Evolutionary conservation across 2,113 vertebrate species (phyloP).

Genomic region (Miniopterus natalensis): DNA sequence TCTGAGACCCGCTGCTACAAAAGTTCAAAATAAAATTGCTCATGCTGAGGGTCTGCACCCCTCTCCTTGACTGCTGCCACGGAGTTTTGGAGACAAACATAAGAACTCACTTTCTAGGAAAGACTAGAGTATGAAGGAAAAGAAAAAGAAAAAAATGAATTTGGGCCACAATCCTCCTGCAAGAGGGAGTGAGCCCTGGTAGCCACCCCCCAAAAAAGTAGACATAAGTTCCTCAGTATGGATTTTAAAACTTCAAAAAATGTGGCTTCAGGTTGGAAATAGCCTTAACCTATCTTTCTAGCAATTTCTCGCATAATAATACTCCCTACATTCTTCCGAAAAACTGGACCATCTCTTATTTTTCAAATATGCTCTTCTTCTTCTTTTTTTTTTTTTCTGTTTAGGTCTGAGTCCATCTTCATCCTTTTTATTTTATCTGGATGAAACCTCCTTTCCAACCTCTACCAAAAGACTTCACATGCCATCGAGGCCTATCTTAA

Average conservation of each 20-base stretch:
- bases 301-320: neutral
- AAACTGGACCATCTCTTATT: neutral
- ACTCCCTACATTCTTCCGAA: neutral
- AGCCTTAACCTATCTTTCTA: neutral
- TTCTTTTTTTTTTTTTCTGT: neutral
- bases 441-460: neutral
- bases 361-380: neutral
- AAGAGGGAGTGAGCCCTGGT: neutral
- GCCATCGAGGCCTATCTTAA: neutral
- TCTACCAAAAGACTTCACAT: neutral
- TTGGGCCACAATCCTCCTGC: neutral
- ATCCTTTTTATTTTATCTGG: neutral
- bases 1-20: neutral
- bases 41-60: neutral
- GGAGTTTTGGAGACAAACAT: neutral
- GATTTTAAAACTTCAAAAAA: neutral
- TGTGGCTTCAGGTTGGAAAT: neutral
- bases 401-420: neutral
- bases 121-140: neutral
- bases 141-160: neutral
- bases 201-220: neutral
- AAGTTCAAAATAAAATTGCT: neutral
- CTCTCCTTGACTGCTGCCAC: neutral
- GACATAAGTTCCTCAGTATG: neutral
- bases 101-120: neutral